Evolutionary conservation across 2,113 vertebrate species (phyloP), one percentile per base, ranked within the genome.

Genomic region (Tichodroma muraria): DNA sequence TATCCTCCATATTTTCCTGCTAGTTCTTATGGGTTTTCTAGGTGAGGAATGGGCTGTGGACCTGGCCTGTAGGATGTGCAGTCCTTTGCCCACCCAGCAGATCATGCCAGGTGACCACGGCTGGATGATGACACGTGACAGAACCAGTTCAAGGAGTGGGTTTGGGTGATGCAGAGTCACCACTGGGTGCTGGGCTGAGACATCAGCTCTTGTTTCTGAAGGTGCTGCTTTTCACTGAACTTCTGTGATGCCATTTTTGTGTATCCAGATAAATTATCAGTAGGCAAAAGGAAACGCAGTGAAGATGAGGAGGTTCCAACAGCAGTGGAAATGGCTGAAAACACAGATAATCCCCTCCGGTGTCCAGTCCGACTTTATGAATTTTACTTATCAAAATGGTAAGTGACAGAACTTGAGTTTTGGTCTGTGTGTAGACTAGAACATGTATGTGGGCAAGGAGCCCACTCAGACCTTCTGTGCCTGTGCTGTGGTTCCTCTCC

Each of bases 371-470:
- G 99, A 78, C 99, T 99, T 23, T 99, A 99, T 59, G 99, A 99
- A 90, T 99, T 99, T 91, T 99, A 99, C 97, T 97, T 99, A 77
- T 99, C 99, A 37, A 99, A 99, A 97, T 99, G 99, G 99, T 99
- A 90, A 97, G 98, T 96, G 37, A 19, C 12, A 64, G 49, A 80
- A 12, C 15, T 37, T 59, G 40, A 14, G 4, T 24, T 88, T 47
- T 42, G 23, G 18, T 65, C 25, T n/a, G 19, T 66, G 5, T 30
- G 6, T 38, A 28, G 15, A n/a, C 16, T 35, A 15, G 8, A 65
- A 4, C 40, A 56, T 52, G 38, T 17, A 3, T 35, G 42, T 56
- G 65, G 44, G 35, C 38, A 83, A 40, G 56, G 49, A 71, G 33
- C 38, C 49, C 31, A 8, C 64, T 31, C 38, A 33, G 30, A 47